These are phyloP conservation scores for Poeciliopsis presidionis DNA, from an alignment of 2,797 vertebrate genomes.

Conservation along the genomic window DNA sequence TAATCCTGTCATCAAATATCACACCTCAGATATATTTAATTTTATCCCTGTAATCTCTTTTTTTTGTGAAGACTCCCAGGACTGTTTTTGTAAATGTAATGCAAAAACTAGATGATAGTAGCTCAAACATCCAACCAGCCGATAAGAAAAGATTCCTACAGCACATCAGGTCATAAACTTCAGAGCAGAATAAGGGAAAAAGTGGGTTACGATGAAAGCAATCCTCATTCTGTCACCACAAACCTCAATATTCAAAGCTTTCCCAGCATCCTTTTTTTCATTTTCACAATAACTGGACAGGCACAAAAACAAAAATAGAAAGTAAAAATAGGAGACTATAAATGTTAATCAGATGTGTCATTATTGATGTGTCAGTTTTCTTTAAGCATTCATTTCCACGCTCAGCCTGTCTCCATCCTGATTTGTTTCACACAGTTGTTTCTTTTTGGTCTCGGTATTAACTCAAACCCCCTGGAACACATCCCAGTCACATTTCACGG, in stretches of 20 bases:
- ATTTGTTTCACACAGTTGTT: constrained; percentile 31
- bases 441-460: constrained; percentile 39
- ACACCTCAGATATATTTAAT: constrained; percentile 46
- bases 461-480: constrained; percentile 45
- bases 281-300: not conserved
- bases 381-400: constrained; percentile 6
- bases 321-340: constrained; percentile 4
- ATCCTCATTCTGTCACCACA: constrained; percentile 8
- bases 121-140: not conserved
- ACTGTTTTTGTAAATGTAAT: not conserved
- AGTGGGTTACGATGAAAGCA: constrained; percentile 24
- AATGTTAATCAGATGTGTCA: constrained; percentile 10
- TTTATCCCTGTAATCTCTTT: not conserved
- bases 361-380: constrained; percentile 11
- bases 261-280: not conserved
- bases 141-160: constrained; percentile 5
- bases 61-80: constrained; percentile 2
- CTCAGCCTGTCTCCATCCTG: not conserved
- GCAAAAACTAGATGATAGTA: not conserved
- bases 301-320: not conserved
- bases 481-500: constrained; percentile 68
- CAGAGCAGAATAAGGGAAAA: constrained; percentile 11
- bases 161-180: not conserved
- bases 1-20: constrained; percentile 38
- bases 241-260: not conserved